Percentiles rank a stretch among this genome's conserved stretches.
Conservation (phyloP, 2,888 invertebrate genomes). For the Troilus luridus region DNA sequence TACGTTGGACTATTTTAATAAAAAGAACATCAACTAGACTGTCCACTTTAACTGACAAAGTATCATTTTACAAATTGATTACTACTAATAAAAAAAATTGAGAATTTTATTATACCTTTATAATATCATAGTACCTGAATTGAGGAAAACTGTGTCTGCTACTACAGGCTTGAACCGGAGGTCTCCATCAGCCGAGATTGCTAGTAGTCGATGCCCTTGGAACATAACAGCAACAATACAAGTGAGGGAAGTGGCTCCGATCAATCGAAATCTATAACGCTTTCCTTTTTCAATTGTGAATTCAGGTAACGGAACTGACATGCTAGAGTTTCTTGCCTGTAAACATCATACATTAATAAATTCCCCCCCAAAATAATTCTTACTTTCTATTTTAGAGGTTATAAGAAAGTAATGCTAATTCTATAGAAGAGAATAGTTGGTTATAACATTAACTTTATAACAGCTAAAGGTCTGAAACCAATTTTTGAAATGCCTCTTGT, state of each 20-base stretch:
- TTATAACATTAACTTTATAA: too few relatives aligned
- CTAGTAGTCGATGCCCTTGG: constrained; percentile 71
- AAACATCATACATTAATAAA: neutral
- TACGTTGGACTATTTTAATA: too few relatives aligned
- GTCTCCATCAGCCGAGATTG: constrained; percentile 52
- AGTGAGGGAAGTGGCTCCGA: constrained; percentile 73
- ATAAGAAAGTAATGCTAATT: too few relatives aligned
- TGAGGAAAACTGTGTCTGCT: constrained; percentile 33
- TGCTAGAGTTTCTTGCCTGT: neutral
- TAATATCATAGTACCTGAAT: constrained; percentile 46
- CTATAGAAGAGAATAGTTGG: too few relatives aligned
- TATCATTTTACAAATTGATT: too few relatives aligned
- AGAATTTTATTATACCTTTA: neutral
- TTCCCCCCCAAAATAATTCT: too few relatives aligned
- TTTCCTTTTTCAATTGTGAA: constrained; percentile 70
- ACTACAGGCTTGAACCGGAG: constrained; percentile 36
- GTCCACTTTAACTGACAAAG: too few relatives aligned
- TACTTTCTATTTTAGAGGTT: too few relatives aligned
- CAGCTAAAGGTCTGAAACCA: too few relatives aligned
- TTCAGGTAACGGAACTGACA: neutral
- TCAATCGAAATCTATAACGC: constrained; percentile 73
- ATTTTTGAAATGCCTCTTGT: too few relatives aligned
- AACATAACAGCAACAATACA: constrained; percentile 72
- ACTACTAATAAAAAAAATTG: neutral
- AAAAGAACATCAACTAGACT: too few relatives aligned